Percentiles rank a stretch among this genome's conserved stretches.
phyloP scores from a whole-genome alignment of 2,797 vertebrate genomes.

The Sebastes matsubarae region DNA sequence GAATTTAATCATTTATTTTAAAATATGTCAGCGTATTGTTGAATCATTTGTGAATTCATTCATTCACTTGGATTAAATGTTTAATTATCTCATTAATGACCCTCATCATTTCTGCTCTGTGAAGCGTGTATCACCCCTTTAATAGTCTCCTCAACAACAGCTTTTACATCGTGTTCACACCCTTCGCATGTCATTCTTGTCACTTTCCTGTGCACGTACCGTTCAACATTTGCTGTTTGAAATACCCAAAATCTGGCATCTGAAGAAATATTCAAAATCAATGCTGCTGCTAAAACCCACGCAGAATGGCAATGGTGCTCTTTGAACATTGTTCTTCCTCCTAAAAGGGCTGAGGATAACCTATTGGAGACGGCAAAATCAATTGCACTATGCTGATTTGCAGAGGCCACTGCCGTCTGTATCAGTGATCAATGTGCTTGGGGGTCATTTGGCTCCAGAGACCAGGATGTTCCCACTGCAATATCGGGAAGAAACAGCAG shows the following conservation, averaged over 20 bases:
- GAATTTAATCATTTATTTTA: background rate
- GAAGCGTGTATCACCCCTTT: background rate
- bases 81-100: constrained; percentile 13
- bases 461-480: constrained; percentile 29
- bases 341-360: constrained; percentile 42
- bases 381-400: constrained; percentile 31
- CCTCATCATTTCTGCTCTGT: background rate
- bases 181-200: background rate
- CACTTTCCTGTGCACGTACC: background rate
- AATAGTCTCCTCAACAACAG: background rate
- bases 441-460: constrained; percentile 17
- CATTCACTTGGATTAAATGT: background rate
- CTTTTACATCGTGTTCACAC: background rate
- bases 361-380: constrained; percentile 56
- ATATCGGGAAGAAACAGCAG: constrained; percentile 8
- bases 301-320: background rate
- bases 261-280: background rate
- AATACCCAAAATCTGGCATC: constrained; percentile 4
- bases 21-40: background rate
- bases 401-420: constrained; percentile 19
- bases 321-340: constrained; percentile 39
- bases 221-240: background rate
- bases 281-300: background rate
- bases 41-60: background rate
- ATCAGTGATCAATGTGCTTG: constrained; percentile 23